phyloP scores from a whole-genome alignment of 2,888 invertebrate species.

The Melitaea athalia region DNA sequence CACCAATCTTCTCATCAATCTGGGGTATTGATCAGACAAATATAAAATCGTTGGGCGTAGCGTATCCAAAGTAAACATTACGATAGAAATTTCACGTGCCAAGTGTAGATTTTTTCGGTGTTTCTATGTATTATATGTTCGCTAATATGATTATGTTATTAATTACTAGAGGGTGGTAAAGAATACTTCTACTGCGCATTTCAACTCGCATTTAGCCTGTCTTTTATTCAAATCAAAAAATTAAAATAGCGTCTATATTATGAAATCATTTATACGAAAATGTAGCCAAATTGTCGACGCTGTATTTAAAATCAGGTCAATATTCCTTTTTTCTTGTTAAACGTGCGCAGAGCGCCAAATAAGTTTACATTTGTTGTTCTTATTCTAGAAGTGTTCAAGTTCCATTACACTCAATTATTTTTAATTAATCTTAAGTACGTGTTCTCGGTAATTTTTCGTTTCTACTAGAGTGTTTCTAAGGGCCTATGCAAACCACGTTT shows the following conservation, averaged over 20 bases:
- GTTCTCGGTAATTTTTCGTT: constrained; percentile 39
- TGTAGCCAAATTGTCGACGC: constrained; percentile 13
- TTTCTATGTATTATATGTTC: too few species aligned
- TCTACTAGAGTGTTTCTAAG: constrained; percentile 35
- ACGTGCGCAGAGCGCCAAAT: constrained; percentile 20
- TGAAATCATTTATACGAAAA: constrained; percentile 10
- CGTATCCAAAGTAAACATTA: too few species aligned
- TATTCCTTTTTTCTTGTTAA: constrained; percentile 19
- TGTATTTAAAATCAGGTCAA: constrained; percentile 20
- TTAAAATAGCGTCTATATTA: constrained; percentile 14
- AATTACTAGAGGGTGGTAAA: too few species aligned
- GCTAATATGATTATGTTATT: too few species aligned
- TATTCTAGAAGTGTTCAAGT: constrained; percentile 45
- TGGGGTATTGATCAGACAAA: too few species aligned
- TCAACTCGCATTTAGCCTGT: neutral
- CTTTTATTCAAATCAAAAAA: neutral
- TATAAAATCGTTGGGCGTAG: too few species aligned
- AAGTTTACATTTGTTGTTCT: constrained; percentile 29
- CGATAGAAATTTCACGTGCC: too few species aligned
- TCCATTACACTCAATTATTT: constrained; percentile 62
- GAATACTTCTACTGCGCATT: too few species aligned
- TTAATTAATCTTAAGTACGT: constrained; percentile 66
- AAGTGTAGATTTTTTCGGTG: too few species aligned
- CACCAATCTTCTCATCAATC: too few species aligned
- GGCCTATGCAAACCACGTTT: too few species aligned